Percentiles rank a stretch among this genome's conserved stretches.
Evolutionary conservation across 2,113 vertebrate species (phyloP).

Genomic region (Heterochromis multidens): DNA sequence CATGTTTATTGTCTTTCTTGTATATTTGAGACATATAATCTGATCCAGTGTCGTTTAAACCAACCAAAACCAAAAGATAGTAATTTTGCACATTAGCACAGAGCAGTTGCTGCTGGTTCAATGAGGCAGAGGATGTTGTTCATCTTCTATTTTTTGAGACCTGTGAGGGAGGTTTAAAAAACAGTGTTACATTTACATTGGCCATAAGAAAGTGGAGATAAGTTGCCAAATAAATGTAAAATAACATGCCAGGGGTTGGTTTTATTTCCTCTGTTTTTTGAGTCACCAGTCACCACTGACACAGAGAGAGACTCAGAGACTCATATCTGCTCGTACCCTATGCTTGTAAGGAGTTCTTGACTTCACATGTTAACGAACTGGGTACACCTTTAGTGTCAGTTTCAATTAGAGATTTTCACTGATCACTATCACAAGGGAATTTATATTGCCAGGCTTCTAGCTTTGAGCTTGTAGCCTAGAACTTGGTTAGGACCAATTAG

Average conservation of each 20-base stretch:
- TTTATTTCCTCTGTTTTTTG: not conserved
- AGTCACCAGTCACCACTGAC: not conserved
- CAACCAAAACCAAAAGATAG: not conserved
- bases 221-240: not conserved
- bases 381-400: not conserved
- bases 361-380: not conserved
- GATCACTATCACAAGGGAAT: not conserved
- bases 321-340: not conserved
- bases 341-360: not conserved
- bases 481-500: not conserved
- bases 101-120: not conserved
- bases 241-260: not conserved
- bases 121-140: not conserved
- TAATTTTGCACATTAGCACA: not conserved
- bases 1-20: slow-evolving; percentile 19
- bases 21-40: slow-evolving; percentile 24
- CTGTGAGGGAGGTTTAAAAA: not conserved
- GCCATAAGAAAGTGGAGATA: not conserved
- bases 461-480: not conserved
- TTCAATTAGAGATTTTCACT: not conserved
- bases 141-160: not conserved
- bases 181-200: not conserved
- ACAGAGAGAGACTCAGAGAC: not conserved
- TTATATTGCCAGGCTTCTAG: not conserved
- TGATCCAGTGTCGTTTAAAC: not conserved